A percentile compares a stretch with the other conserved stretches of the same genome.
These are phyloP conservation scores for Triplophysa rosa DNA, from an alignment of 2,113 vertebrate genomes.

Conservation along the genomic window DNA sequence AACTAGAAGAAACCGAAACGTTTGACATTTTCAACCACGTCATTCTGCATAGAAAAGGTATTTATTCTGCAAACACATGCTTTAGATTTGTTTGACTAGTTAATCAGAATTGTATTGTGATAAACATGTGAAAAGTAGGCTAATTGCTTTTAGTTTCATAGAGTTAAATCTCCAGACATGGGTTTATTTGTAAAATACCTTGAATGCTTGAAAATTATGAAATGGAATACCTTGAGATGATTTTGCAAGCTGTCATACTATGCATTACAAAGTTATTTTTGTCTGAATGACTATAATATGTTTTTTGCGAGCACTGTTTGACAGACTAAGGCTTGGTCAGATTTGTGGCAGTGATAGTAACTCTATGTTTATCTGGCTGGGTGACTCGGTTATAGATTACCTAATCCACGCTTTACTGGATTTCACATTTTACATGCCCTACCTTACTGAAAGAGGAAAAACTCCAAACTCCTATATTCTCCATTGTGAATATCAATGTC, in stretches of 20 bases:
- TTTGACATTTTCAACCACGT: background rate
- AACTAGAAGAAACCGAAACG: background rate
- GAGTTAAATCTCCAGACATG: too few relatives aligned
- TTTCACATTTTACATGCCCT: background rate
- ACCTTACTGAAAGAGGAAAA: background rate
- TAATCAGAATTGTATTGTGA: too few relatives aligned
- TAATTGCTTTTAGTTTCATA: too few relatives aligned
- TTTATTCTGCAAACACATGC: background rate
- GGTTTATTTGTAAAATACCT: too few relatives aligned
- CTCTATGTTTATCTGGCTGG: background rate
- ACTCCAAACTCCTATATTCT: background rate
- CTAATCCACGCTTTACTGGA: background rate
- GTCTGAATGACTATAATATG: background rate
- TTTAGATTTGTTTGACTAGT: background rate
- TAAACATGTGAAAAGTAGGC: too few relatives aligned
- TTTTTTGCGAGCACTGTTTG: background rate
- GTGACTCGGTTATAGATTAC: background rate
- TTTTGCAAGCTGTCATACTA: too few relatives aligned
- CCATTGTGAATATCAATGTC: background rate
- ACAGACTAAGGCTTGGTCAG: background rate
- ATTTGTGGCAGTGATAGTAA: background rate
- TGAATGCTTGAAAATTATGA: too few relatives aligned
- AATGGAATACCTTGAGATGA: too few relatives aligned
- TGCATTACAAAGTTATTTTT: too few relatives aligned
- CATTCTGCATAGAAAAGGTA: slow-evolving; percentile 1